Conservation (phyloP, 2,888 invertebrate genomes). For the Drosophila borealis region DNA sequence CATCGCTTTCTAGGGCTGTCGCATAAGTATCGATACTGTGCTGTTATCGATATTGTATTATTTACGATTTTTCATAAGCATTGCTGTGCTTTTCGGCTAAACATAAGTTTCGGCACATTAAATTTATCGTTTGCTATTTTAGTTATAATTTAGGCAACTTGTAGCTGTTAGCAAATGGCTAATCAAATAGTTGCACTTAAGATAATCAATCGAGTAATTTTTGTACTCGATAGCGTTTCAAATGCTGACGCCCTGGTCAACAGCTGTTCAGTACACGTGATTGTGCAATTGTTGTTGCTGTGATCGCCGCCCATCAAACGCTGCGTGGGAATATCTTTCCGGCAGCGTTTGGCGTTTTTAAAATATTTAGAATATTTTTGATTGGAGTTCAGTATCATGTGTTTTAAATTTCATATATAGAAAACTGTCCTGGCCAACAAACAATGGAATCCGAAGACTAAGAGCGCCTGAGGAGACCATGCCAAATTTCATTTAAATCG, state of each 20-base stretch:
- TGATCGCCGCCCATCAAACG: slow-evolving; percentile 26
- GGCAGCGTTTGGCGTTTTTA: slow-evolving; percentile 6
- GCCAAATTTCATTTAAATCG: slow-evolving; percentile 20
- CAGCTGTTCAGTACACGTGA: slow-evolving; percentile 69
- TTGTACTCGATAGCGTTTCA: slow-evolving; percentile 27
- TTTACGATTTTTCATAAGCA: neutral
- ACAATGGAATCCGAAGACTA: slow-evolving; percentile 25
- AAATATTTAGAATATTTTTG: slow-evolving; percentile 7
- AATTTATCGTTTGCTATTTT: neutral
- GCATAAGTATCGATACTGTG: slow-evolving; percentile 33
- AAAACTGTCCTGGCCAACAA: slow-evolving; percentile 11
- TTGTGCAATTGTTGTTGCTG: slow-evolving; percentile 41
- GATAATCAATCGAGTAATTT: slow-evolving; percentile 15
- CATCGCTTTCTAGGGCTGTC: slow-evolving; percentile 51
- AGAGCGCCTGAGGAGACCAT: slow-evolving; percentile 16
- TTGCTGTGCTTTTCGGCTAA: neutral
- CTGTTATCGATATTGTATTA: slow-evolving; percentile 27
- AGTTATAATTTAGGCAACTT: too few relatives aligned
- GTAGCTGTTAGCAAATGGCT: too few relatives aligned
- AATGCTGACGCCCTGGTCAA: slow-evolving; percentile 35
- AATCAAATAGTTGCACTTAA: neutral
- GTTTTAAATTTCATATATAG: slow-evolving; percentile 20
- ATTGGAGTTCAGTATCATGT: slow-evolving; percentile 32
- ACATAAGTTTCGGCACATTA: neutral
- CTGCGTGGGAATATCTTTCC: slow-evolving; percentile 36